Percentiles rank a stretch among this genome's conserved stretches.
Conservation (phyloP, 2,797 vertebrate species). For the Urosaurus nigricauda region DNA sequence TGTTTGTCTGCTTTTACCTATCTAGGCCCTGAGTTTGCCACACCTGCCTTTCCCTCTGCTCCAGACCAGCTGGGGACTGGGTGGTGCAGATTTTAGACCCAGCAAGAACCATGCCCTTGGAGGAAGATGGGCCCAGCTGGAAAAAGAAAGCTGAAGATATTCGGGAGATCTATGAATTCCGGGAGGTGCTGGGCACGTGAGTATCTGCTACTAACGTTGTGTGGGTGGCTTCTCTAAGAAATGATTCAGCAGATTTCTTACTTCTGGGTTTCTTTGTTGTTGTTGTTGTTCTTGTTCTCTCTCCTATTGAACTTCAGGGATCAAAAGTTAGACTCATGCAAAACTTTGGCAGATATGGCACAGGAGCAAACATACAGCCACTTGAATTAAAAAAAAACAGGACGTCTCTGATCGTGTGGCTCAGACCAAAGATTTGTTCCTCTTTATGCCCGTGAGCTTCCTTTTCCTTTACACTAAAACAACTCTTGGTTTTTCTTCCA, state of each 20-base stretch:
- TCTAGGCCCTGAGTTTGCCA: conserved; percentile 14
- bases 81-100: conserved; percentile 5
- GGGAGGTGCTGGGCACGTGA: conserved; percentile 85
- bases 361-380: not conserved
- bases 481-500: not conserved
- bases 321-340: not conserved
- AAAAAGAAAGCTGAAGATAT: conserved; percentile 82
- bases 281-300: not conserved
- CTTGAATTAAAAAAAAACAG: not conserved
- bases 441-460: not conserved
- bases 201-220: conserved; percentile 19
- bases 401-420: not conserved
- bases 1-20: not conserved
- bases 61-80: conserved; percentile 6
- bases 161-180: conserved; percentile 80
- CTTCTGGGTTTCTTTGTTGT: not conserved
- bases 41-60: conserved; percentile 4
- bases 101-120: conserved; percentile 77
- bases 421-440: not conserved
- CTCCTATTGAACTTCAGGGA: not conserved
- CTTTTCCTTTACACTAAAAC: not conserved
- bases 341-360: not conserved
- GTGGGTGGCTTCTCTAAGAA: fast-evolving
- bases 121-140: conserved; percentile 79
- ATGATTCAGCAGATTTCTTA: not conserved